phyloP scores from a whole-genome alignment of 2,113 vertebrate genomes.

The Thamnaconus septentrionalis region DNA sequence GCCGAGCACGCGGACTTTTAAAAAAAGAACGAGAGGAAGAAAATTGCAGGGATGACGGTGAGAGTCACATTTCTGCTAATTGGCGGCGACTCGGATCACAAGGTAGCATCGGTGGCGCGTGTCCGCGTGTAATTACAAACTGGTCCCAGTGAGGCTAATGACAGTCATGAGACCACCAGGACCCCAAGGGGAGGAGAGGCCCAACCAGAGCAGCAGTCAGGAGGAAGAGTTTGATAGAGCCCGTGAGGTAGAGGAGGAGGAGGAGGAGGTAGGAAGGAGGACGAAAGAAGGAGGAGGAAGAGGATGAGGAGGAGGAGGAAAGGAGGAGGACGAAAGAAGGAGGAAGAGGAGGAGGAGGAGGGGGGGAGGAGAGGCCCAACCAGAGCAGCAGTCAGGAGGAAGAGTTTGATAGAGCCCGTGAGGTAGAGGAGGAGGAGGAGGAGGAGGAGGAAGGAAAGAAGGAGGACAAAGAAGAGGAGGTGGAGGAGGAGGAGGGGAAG shows the following conservation, averaged over 20 bases:
- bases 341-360: too few relatives aligned
- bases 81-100: constrained; percentile 55
- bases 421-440: constrained; percentile 2
- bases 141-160: constrained; percentile 54
- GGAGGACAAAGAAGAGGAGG: neutral
- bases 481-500: too few relatives aligned
- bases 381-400: constrained; percentile 31
- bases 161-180: constrained; percentile 51
- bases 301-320: too few relatives aligned
- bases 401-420: constrained; percentile 24
- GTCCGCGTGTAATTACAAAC: constrained; percentile 51
- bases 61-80: constrained; percentile 48
- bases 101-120: constrained; percentile 34
- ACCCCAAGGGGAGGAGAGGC: constrained; percentile 12
- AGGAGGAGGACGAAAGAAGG: too few relatives aligned
- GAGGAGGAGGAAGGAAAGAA: neutral
- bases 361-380: constrained; percentile 7
- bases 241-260: constrained; percentile 1
- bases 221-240: constrained; percentile 27
- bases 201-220: constrained; percentile 30
- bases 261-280: constrained; percentile 19
- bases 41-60: constrained; percentile 18
- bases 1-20: constrained; percentile 5
- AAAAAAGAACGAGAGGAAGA: neutral
- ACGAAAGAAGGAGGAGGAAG: too few relatives aligned